Evolutionary conservation across 2,797 vertebrate genomes (phyloP).

Genomic region (Peromyscus nudipes): DNA sequence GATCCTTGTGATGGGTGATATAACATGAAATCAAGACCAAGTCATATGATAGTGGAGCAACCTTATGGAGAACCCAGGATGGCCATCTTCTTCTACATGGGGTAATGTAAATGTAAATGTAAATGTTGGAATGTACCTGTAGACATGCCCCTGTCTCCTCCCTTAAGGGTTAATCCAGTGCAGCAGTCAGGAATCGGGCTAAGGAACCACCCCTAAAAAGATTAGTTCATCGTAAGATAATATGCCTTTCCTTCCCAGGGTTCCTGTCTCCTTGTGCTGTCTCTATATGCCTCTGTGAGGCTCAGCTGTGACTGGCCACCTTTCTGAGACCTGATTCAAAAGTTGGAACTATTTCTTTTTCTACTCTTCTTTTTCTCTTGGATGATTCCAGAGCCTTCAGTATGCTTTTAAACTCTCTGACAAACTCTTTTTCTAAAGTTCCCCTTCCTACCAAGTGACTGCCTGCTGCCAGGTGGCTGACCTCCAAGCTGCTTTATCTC

Average conservation of each 20-base stretch:
- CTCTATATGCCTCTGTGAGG: neutral
- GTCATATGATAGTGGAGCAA: neutral
- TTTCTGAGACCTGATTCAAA: neutral
- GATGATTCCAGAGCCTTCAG: neutral
- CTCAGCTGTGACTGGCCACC: neutral
- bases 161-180: neutral
- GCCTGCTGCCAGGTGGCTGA: neutral
- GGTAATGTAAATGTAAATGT: too few species aligned
- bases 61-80: neutral
- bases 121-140: neutral
- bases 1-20: neutral
- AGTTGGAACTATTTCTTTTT: neutral
- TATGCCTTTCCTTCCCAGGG: neutral
- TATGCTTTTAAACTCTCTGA: neutral
- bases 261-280: neutral
- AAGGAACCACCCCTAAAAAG: neutral
- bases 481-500: neutral
- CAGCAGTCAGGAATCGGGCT: neutral
- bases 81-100: neutral
- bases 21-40: neutral
- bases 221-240: neutral
- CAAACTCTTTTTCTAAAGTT: neutral
- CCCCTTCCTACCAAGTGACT: neutral
- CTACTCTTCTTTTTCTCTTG: neutral
- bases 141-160: neutral